A percentile compares a stretch with the other conserved stretches of the same genome.
Conservation (phyloP, 1,140 invertebrate genomes). For the Odontomachus brunneus region DNA sequence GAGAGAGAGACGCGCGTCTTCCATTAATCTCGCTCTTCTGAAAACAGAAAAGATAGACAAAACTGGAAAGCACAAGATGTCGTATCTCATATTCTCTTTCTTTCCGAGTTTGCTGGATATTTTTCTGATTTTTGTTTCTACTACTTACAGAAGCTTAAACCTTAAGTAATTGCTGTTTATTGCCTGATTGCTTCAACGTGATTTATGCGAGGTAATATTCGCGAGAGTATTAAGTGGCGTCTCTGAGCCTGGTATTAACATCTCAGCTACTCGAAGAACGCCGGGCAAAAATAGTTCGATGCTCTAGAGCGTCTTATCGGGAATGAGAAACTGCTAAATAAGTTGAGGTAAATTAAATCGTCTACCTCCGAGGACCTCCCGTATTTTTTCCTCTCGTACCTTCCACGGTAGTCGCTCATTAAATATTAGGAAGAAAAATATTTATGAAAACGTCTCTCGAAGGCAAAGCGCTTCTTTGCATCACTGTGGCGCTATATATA, state of each 20-base stretch:
- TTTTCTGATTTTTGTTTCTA: neutral
- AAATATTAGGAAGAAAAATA: slow-evolving; percentile 60
- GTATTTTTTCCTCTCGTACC: neutral
- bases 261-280: neutral
- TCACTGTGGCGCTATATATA: too few species aligned
- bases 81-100: too few species aligned
- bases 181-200: slow-evolving; percentile 1
- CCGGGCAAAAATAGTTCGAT: neutral
- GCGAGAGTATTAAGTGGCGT: slow-evolving; percentile 18
- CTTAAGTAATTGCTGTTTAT: neutral
- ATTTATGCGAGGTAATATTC: slow-evolving; percentile 35
- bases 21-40: neutral
- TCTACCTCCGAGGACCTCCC: neutral
- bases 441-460: slow-evolving; percentile 36
- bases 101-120: neutral
- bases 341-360: slow-evolving; percentile 56
- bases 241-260: slow-evolving; percentile 21
- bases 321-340: slow-evolving; percentile 44
- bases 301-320: slow-evolving; percentile 11
- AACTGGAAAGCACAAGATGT: too few species aligned
- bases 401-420: slow-evolving; percentile 15
- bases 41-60: neutral
- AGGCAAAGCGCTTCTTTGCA: slow-evolving; percentile 11
- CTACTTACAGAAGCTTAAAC: neutral
- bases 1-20: neutral